A percentile compares a stretch with the other conserved stretches of the same genome.
Evolutionary conservation across 2,113 vertebrate species (phyloP).

Genomic region (Scytalopus superciliaris): DNA sequence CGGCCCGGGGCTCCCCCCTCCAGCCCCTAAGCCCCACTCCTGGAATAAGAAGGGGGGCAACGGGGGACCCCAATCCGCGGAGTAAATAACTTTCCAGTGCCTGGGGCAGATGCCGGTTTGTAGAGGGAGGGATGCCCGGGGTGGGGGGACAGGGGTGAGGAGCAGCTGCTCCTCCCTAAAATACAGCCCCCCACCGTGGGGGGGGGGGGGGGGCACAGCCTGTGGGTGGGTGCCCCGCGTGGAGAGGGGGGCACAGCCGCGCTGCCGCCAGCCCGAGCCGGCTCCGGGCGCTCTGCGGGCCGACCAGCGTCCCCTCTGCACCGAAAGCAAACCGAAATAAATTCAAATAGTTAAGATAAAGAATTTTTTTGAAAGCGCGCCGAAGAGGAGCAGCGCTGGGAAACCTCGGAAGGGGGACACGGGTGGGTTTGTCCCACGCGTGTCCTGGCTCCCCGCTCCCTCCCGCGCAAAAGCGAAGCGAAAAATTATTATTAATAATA

Average conservation of each 20-base stretch:
- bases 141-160: neutral
- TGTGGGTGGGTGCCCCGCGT: neutral
- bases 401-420: neutral
- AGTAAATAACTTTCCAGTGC: neutral
- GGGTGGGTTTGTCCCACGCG: neutral
- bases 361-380: no score
- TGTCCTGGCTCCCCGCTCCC: neutral
- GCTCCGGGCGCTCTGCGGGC: neutral
- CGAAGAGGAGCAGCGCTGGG: neutral
- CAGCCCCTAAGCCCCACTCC: neutral
- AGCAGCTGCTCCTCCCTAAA: conserved; percentile 2
- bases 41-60: fast-evolving
- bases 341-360: fast-evolving
- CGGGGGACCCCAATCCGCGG: neutral
- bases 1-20: conserved; percentile 28
- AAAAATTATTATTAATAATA: neutral
- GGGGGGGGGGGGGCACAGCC: neutral
- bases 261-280: neutral
- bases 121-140: neutral
- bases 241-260: neutral
- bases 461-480: neutral
- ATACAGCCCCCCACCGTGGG: neutral
- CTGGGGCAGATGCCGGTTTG: neutral
- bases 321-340: neutral
- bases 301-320: neutral